Evolutionary conservation across 2,797 vertebrate species (phyloP), one percentile per base, ranked within the genome.

Genomic region (Crocodylus rhombifer): DNA sequence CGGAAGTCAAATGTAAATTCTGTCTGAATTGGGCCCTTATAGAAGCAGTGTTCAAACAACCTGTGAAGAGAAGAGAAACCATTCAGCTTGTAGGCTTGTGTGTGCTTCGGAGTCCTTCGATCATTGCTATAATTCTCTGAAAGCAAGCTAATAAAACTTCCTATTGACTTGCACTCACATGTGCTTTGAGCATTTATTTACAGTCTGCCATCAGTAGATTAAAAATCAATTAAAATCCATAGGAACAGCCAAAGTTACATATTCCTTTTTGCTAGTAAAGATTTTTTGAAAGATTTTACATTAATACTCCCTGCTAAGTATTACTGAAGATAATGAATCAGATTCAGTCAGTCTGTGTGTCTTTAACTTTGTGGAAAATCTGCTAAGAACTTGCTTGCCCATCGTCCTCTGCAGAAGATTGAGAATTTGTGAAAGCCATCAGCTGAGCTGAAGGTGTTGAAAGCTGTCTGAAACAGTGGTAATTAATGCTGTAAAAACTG

Each of bases 181-280:
- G 88, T 97, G 84, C 91, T 97, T 97, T 96, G 94, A 97, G 94
- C 71, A n/a, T 57, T 79, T 95, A 97, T 97, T 98, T 98, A 96
- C 80, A 95, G 95, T 88, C 96, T 93, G 95, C 91, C 86, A 77
- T 95, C 63, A 61, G 92, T 92, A 97, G 95, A 98, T 98, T 98
- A 97, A 98, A 97, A 98, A 97, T 98, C 97, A 97, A 96, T 97
- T 97, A 97, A 97, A 97, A 97, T 97, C 95, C 88, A 94, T 97
- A 96, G 89, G 92, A 96, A 81, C 82, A 94, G 85, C 62, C 74
- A 81, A 97, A 95, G 85, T 91, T 97, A 94, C 94, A 81, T 93
- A 86, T 89, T 97, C 83, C 86, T 97, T 93, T 95, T 94, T 83
- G 82, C 95, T 81, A 30, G 81, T 96, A 97, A 96, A 94, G 90